Evolutionary conservation across 2,113 vertebrate species (phyloP).

Genomic region (Ophiodon elongatus): DNA sequence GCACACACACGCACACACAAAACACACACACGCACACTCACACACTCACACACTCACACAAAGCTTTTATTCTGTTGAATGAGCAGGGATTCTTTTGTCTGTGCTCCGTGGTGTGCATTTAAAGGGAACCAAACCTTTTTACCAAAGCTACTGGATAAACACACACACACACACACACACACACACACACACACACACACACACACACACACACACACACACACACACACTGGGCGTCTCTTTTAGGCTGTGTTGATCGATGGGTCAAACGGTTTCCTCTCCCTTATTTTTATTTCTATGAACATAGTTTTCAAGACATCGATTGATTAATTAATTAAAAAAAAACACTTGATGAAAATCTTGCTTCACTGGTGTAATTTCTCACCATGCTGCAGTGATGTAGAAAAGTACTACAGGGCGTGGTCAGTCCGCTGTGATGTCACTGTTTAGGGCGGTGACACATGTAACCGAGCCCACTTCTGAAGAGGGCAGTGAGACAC

Average conservation of each 20-base stretch:
- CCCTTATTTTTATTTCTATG: not conserved
- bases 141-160: slow-evolving; percentile 32
- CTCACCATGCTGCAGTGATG: not conserved
- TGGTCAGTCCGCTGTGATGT: not conserved
- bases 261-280: not conserved
- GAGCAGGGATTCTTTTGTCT: slow-evolving; percentile 78
- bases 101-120: slow-evolving; percentile 68
- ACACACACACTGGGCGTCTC: slow-evolving; percentile 5
- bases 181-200: slow-evolving; percentile 24
- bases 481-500: not conserved
- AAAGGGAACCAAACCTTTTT: slow-evolving; percentile 71
- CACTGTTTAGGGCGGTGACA: not conserved
- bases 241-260: slow-evolving; percentile 9
- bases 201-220: slow-evolving; percentile 4
- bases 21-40: slow-evolving; percentile 41
- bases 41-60: slow-evolving; percentile 64
- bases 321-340: not conserved
- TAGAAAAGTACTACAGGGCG: not conserved
- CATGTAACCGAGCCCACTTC: not conserved
- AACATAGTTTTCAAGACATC: not conserved
- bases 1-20: slow-evolving; percentile 63
- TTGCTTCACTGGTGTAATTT: not conserved
- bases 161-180: slow-evolving; percentile 16
- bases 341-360: too few species aligned
- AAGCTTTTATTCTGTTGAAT: slow-evolving; percentile 76